Conservation (phyloP, 2,113 vertebrate genomes). For the Otis tarda region DNA sequence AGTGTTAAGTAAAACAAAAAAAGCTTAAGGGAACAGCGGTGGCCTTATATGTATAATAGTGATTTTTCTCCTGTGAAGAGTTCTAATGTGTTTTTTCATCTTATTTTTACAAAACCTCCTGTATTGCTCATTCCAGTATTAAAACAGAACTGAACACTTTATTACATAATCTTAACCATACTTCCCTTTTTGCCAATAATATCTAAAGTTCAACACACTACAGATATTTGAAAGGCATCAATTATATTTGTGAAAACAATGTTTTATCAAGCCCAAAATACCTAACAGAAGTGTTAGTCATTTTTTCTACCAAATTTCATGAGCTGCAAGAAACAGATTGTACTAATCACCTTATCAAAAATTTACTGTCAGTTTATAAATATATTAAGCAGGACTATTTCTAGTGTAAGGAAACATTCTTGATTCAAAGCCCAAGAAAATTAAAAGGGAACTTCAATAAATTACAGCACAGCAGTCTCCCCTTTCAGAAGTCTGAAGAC, state of each 20-base stretch:
- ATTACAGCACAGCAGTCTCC: neutral
- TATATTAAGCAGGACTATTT: neutral
- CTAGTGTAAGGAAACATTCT: neutral
- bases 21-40: neutral
- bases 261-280: neutral
- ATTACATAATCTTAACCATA: neutral
- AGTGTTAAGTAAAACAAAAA: neutral
- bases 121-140: neutral
- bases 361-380: neutral
- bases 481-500: neutral
- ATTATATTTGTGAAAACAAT: neutral
- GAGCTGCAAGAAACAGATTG: neutral
- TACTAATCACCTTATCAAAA: neutral
- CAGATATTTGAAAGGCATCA: conserved; percentile 15
- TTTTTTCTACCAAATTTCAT: neutral
- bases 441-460: neutral
- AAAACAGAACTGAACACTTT: neutral
- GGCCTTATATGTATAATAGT: neutral
- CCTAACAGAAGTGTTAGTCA: neutral
- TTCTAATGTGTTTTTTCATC: neutral
- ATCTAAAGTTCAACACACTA: neutral
- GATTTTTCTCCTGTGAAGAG: neutral
- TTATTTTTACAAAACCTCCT: neutral
- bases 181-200: neutral
- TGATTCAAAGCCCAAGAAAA: neutral